Percentiles rank a stretch among this genome's conserved stretches.
These are phyloP conservation scores for Dryobotodes eremita DNA, from an alignment of 2,888 invertebrate species.

Conservation along the genomic window DNA sequence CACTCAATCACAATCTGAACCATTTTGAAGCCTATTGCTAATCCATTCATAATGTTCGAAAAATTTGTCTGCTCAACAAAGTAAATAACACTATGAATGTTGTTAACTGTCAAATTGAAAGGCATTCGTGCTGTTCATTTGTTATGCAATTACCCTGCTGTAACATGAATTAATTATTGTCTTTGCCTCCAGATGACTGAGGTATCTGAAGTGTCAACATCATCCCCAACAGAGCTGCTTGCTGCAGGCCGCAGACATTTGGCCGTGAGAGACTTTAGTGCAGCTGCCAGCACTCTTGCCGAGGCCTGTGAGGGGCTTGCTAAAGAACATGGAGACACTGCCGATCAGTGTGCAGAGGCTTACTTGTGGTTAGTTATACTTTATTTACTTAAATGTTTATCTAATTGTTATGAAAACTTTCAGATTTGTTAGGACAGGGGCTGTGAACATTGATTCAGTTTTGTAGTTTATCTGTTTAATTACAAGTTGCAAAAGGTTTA, in stretches of 20 bases:
- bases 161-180: background rate
- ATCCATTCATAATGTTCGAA: no score
- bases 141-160: no score
- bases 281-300: slow-evolving; percentile 94
- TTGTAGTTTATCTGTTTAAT: background rate
- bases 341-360: slow-evolving; percentile 96
- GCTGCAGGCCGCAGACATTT: slow-evolving; percentile 94
- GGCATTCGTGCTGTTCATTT: no score
- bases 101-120: no score
- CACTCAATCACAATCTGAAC: no score
- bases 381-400: background rate
- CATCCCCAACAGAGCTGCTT: slow-evolving; percentile 91
- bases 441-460: background rate
- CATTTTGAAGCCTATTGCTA: no score
- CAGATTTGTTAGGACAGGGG: background rate
- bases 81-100: no score
- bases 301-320: slow-evolving; percentile 93
- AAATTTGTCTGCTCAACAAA: no score
- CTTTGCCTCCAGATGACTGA: slow-evolving; percentile 90
- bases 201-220: slow-evolving; percentile 83
- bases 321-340: slow-evolving; percentile 94
- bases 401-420: background rate
- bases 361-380: slow-evolving; percentile 93
- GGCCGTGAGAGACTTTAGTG: slow-evolving; percentile 93
- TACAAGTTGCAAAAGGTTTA: no score